Base-by-base conservation (phyloP, 2,113 vertebrate species). In the Cervus canadensis region DNA sequence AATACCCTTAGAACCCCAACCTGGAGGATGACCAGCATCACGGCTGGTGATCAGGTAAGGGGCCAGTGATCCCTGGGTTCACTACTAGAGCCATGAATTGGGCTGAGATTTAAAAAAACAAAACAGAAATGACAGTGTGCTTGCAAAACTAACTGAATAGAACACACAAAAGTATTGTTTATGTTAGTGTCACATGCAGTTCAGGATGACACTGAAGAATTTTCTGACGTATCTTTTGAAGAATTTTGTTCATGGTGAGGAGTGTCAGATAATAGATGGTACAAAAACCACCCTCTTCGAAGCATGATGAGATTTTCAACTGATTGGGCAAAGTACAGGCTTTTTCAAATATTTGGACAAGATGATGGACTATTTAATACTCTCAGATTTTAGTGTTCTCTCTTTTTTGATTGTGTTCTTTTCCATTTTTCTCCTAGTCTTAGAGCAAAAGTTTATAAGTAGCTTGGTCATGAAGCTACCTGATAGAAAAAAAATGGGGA, bases 161-260 rank as follows among this genome's bases (percentile, higher is more conserved):
- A 87, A 87, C 50, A 67, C 62, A 82, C 59, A 71, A 87, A 84
- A 91, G 45, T 36, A n/a, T 45, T 36, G 9, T n/a, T 36, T 28
- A 43, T 57, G 40, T 82, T 59, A 67, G 4, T 74, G 52, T 85
- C 83, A 95, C 76, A 57, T 71, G 28, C 25, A 78, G 33, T 71
- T 56, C 60, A 85, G 59, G 14, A 62, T 30, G 84, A 85, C 19
- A 7, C 28, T 30, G 13, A 88, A 16, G 76, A 95, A 56, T 82
- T 95, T 89, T 82, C 54, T 94, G 79, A 95, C 84, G 40, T 25
- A 87, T 90, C 90, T 91, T 33, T 50, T 71, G 59, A 95, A 86
- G 85, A 86, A 76, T 64, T 93, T 86, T 96, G 57, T 79, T 71
- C 52, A 12, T 17, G 40, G n/a, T 57, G 40, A 74, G 50, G 43